phyloP scores from a whole-genome alignment of 2,888 invertebrate genomes.

The Nasonovia ribisnigri region DNA sequence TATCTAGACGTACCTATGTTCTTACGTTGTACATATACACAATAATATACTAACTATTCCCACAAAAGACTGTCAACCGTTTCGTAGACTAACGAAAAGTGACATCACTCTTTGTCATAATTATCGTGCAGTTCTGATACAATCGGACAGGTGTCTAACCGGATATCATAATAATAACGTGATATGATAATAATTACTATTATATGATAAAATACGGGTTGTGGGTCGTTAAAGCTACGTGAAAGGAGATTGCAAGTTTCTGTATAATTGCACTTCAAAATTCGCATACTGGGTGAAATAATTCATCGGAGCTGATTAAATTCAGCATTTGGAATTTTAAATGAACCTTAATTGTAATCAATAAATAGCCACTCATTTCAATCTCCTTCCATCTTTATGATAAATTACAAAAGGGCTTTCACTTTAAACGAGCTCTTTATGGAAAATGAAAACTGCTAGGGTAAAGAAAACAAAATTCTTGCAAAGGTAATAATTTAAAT shows the following conservation, averaged over 20 bases:
- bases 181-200: constrained; percentile 27
- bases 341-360: constrained; percentile 34
- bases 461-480: not conserved
- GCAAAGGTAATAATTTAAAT: not conserved
- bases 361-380: not conserved
- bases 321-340: constrained; percentile 42
- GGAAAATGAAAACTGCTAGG: not conserved
- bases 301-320: constrained; percentile 20
- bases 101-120: constrained; percentile 28
- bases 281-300: not conserved
- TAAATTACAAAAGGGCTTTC: constrained; percentile 16
- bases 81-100: not conserved
- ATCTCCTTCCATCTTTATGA: not conserved
- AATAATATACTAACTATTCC: not conserved
- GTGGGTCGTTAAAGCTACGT: not conserved
- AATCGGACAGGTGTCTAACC: constrained; percentile 19
- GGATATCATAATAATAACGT: constrained; percentile 10
- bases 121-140: constrained; percentile 6
- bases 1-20: not conserved
- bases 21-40: not conserved
- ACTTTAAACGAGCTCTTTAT: not conserved
- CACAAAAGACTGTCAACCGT: not conserved
- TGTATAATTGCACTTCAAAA: constrained; percentile 11
- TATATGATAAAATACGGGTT: not conserved
- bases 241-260: not conserved